Evolutionary conservation across 1,140 invertebrate genomes (phyloP).

Genomic region (Vollenhovia emeryi): DNA sequence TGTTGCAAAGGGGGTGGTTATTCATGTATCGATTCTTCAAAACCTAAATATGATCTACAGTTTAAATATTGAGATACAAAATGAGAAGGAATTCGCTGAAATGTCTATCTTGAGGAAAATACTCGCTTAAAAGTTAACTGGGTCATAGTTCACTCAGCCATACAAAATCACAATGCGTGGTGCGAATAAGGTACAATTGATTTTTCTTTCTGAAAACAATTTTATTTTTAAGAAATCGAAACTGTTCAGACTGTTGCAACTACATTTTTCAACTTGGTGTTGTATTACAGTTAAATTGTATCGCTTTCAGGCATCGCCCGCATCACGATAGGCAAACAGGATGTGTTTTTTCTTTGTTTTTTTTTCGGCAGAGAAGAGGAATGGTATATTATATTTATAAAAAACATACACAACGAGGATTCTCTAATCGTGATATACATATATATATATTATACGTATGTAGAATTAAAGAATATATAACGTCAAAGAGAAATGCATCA

Average conservation of each 20-base stretch:
- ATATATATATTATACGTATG: conserved; percentile 54
- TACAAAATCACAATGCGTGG: background rate
- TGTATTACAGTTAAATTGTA: conserved; percentile 56
- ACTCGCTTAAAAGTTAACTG: background rate
- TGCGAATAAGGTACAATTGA: conserved; percentile 21
- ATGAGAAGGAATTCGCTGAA: background rate
- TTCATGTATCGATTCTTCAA: background rate
- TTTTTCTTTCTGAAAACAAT: conserved; percentile 79
- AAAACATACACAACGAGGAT: conserved; percentile 52
- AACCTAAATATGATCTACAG: background rate
- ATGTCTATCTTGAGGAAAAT: background rate
- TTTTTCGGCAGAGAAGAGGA: conserved; percentile 27
- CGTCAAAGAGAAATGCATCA: conserved; percentile 61
- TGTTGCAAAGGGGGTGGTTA: conserved; percentile 28
- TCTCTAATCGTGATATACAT: conserved; percentile 39
- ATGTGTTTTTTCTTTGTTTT: conserved; percentile 33
- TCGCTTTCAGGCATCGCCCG: conserved; percentile 60
- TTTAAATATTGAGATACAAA: background rate
- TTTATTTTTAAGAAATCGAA: conserved; percentile 81
- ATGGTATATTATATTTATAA: conserved; percentile 49
- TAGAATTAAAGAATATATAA: conserved; percentile 51
- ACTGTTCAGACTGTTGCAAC: conserved; percentile 70
- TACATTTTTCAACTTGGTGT: conserved; percentile 73
- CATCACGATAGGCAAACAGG: conserved; percentile 45
- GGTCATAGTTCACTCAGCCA: too few species aligned